Evolutionary conservation across 2,113 vertebrate genomes (phyloP), one percentile per base, ranked within the genome.

Genomic region (Lophura nycthemera): DNA sequence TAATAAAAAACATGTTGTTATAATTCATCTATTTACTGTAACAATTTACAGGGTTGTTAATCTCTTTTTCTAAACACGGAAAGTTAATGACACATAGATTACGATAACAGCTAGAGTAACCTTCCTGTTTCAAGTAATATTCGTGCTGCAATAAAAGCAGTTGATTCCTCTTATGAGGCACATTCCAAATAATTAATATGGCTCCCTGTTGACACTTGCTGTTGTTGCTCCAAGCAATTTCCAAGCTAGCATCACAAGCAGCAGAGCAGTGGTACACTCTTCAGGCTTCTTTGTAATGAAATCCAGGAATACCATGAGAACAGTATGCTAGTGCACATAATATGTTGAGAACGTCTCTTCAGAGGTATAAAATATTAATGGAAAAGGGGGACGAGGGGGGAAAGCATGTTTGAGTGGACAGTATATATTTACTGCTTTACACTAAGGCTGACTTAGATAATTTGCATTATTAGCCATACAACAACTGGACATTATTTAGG

Each of bases 181-280:
- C 97, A 97, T 98, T 97, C 95, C 96, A 98, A 98, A 98, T 97
- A 98, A 98, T 98, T 98, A 97, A 98, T 97, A 98, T 52, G n/a
- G 95, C 89, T 98, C 97, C 97, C 98, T 94, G 95, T 97, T 97
- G 97, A 97, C 95, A 95, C 81, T 92, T 89, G 94, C 95, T 96
- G 94, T 93, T 96, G 90, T 95, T 95, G 96, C 97, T 97, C 92
- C 85, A 86, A 97, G 97, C 96, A 63, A 91, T 97, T 97, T 96
- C 66, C 71, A 72, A 93, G 92, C 88, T 60, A 94, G 92, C 25
- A 4, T 88, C 89, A 92, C 86, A 95, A 92, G 83, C 61, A 94
- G 95, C 10, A 4, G 83, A 97, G 86, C 88, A 69, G 78, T 2
- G 0, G 79, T 85, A n/a, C 56, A 90, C 92, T 92, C 93, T 88